Evolutionary conservation across 2,888 invertebrate species (phyloP).

Genomic region (Ametastegia equiseti): DNA sequence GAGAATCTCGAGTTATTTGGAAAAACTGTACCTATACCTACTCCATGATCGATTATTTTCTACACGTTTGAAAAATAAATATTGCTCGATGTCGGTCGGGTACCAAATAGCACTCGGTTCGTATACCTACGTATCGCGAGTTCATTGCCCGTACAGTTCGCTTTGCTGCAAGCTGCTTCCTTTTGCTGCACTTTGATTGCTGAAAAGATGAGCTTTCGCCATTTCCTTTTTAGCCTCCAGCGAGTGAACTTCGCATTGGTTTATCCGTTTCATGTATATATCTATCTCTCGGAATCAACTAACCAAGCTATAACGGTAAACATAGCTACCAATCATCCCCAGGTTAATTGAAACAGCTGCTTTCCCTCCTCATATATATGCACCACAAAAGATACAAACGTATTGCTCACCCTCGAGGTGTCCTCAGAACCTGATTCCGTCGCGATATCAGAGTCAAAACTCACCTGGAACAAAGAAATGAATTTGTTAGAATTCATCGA

Average conservation of each 20-base stretch:
- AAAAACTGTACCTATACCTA: no score
- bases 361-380: not conserved
- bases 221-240: conserved; percentile 19
- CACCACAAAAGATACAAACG: not conserved
- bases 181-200: conserved; percentile 28
- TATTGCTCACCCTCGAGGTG: not conserved
- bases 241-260: conserved; percentile 4
- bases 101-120: not conserved
- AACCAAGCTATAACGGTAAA: conserved; percentile 17
- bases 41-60: not conserved
- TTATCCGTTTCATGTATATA: no score
- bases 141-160: not conserved
- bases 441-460: conserved; percentile 52
- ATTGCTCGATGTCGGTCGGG: not conserved
- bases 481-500: not conserved
- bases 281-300: conserved; percentile 37
- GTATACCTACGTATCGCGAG: not conserved
- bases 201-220: conserved; percentile 22
- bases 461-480: conserved; percentile 65
- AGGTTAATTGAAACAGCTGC: not conserved
- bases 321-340: conserved; percentile 3
- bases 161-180: no score
- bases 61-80: not conserved
- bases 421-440: conserved; percentile 16
- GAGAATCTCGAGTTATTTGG: not conserved